Evolutionary conservation across 2,888 invertebrate genomes (phyloP).

Genomic region (Pseudococcus viburni): DNA sequence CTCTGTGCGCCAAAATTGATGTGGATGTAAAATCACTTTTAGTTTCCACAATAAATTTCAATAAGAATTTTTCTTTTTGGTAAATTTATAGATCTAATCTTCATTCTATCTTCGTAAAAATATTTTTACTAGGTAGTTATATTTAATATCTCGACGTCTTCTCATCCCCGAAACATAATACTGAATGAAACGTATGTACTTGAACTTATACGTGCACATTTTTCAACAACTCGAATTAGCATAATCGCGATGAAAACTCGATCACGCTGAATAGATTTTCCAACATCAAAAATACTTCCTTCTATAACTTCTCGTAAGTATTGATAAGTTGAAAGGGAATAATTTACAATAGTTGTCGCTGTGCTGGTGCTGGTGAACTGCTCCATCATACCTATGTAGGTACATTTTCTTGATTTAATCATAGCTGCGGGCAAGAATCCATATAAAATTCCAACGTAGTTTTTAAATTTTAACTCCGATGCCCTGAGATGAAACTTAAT

Average conservation of each 20-base stretch:
- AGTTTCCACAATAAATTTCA: too few relatives aligned
- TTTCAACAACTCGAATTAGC: background rate
- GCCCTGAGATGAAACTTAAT: constrained; percentile 6
- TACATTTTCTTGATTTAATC: constrained; percentile 7
- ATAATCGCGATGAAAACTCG: background rate
- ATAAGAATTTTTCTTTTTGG: too few relatives aligned
- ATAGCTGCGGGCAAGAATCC: background rate
- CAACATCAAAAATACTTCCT: background rate
- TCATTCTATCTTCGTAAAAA: too few relatives aligned
- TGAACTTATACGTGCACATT: too few relatives aligned
- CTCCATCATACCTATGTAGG: background rate
- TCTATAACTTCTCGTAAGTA: background rate
- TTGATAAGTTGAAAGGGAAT: constrained; percentile 2
- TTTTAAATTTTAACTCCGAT: background rate
- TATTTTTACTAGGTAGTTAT: too few relatives aligned
- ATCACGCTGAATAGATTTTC: background rate
- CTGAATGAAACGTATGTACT: background rate
- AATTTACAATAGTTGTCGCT: background rate
- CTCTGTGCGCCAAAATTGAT: too few relatives aligned
- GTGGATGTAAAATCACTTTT: too few relatives aligned
- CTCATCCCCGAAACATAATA: background rate
- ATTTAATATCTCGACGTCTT: background rate
- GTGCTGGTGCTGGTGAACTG: background rate
- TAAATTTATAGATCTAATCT: too few relatives aligned
- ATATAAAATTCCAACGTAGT: background rate